These are phyloP conservation scores for Oriolus oriolus DNA, from an alignment of 2,113 vertebrate species.

Conservation along the genomic window DNA sequence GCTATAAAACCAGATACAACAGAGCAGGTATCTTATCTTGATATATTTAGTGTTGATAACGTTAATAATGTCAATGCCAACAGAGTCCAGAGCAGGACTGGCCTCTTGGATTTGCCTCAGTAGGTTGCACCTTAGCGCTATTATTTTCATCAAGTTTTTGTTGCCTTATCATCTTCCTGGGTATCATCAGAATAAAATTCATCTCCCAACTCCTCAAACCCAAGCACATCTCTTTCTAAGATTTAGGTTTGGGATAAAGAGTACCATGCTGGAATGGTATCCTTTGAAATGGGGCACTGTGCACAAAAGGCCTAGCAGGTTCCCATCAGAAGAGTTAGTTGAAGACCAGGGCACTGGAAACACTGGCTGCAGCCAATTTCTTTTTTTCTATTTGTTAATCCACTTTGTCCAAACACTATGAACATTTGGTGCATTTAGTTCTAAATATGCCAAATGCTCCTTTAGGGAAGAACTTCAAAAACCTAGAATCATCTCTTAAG, in stretches of 20 bases:
- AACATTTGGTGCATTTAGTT: slow-evolving; percentile 24
- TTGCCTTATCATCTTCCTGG: background rate
- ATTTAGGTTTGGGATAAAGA: background rate
- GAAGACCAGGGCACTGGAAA: background rate
- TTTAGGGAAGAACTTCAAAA: slow-evolving; percentile 30
- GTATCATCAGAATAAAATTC: background rate
- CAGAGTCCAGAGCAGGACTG: background rate
- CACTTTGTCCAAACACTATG: slow-evolving; percentile 3
- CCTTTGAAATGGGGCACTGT: background rate
- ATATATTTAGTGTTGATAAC: background rate
- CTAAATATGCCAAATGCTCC: slow-evolving; percentile 33
- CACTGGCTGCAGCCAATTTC: background rate
- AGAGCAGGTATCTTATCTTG: background rate
- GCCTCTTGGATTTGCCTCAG: background rate
- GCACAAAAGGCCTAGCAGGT: background rate
- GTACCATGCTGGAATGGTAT: background rate
- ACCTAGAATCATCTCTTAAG: slow-evolving; percentile 10
- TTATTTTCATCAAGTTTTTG: background rate
- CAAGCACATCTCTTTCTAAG: background rate
- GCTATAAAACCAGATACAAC: background rate
- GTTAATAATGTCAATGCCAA: background rate
- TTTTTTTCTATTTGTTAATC: slow-evolving; percentile 23
- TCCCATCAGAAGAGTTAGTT: background rate
- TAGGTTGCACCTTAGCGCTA: background rate
- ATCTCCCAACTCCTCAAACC: background rate